A percentile compares a stretch with the other conserved stretches of the same genome.
Evolutionary conservation across 2,888 invertebrate genomes (phyloP).

Genomic region (Eupithecia pulchellata): DNA sequence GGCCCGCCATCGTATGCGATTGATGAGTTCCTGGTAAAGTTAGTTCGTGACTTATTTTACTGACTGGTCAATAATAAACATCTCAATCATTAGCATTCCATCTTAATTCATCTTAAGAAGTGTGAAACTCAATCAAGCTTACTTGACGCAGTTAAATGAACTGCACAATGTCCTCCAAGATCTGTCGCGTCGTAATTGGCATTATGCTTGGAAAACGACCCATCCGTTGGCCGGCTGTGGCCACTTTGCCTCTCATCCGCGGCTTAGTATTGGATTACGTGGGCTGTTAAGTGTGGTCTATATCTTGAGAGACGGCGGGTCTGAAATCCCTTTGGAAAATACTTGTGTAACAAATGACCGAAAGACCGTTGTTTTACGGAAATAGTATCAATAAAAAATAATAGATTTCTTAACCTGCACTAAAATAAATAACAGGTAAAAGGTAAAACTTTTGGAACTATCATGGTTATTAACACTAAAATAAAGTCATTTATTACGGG

Average conservation of each 20-base stretch:
- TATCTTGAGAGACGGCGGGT: slow-evolving; percentile 42
- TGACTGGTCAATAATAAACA: no score
- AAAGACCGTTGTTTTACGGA: neutral
- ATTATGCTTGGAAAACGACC: slow-evolving; percentile 74
- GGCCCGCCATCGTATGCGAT: no score
- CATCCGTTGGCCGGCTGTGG: slow-evolving; percentile 79
- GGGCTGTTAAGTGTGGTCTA: slow-evolving; percentile 47
- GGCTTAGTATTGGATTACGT: slow-evolving; percentile 77
- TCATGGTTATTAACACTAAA: no score
- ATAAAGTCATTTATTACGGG: no score
- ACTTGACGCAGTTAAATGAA: slow-evolving; percentile 2
- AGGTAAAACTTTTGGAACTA: no score
- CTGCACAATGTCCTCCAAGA: slow-evolving; percentile 20
- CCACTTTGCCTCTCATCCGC: slow-evolving; percentile 80
- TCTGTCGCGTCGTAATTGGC: slow-evolving; percentile 36
- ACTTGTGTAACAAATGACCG: neutral
- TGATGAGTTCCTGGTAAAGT: no score
- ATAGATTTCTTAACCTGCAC: no score
- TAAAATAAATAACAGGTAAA: no score
- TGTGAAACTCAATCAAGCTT: neutral
- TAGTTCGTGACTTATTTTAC: no score
- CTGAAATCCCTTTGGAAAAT: neutral
- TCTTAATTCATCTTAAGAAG: neutral
- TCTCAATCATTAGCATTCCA: neutral
- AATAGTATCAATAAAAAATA: no score